These are phyloP conservation scores for Drosophila simulans DNA, from an alignment of 1,140 invertebrate genomes.

Conservation along the genomic window DNA sequence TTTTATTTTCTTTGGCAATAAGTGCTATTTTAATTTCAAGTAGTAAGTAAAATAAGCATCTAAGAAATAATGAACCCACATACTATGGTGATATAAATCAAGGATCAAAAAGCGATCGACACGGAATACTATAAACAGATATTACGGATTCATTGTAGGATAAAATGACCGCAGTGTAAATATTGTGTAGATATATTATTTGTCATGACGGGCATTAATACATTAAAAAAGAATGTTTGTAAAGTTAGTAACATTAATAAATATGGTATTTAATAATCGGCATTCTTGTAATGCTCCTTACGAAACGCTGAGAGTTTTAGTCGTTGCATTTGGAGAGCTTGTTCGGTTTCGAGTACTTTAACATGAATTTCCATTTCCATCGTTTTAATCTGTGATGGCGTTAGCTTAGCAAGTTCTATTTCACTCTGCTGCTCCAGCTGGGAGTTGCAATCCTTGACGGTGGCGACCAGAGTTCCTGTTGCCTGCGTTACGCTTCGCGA, in stretches of 20 bases:
- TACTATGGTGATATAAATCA: conserved; percentile 32
- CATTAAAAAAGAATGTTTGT: conserved; percentile 18
- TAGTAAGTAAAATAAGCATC: conserved; percentile 14
- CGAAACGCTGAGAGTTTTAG: conserved; percentile 92
- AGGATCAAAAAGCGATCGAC: conserved; percentile 35
- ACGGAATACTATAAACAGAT: conserved; percentile 25
- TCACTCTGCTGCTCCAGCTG: conserved; percentile 95
- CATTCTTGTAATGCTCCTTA: conserved; percentile 92
- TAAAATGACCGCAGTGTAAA: conserved; percentile 4
- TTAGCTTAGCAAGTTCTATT: conserved; percentile 94
- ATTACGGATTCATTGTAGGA: conserved; percentile 3
- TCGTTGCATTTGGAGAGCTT: conserved; percentile 94
- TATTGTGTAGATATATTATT: conserved; percentile 22
- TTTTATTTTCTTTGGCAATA: conserved; percentile 42
- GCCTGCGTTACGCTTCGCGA: conserved; percentile 95
- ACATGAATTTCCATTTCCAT: conserved; percentile 98
- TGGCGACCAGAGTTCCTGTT: conserved; percentile 96
- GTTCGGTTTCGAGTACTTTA: conserved; percentile 96
- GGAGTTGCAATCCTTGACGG: conserved; percentile 94
- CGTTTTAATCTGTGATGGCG: conserved; percentile 96
- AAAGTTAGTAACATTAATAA: conserved; percentile 36
- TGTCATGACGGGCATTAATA: conserved; percentile 36
- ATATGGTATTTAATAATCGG: conserved; percentile 68
- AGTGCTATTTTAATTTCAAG: conserved; percentile 20
- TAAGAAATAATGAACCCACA: neutral